phyloP scores from a whole-genome alignment of 2,113 vertebrate species.

The Pangasianodon gigas region DNA sequence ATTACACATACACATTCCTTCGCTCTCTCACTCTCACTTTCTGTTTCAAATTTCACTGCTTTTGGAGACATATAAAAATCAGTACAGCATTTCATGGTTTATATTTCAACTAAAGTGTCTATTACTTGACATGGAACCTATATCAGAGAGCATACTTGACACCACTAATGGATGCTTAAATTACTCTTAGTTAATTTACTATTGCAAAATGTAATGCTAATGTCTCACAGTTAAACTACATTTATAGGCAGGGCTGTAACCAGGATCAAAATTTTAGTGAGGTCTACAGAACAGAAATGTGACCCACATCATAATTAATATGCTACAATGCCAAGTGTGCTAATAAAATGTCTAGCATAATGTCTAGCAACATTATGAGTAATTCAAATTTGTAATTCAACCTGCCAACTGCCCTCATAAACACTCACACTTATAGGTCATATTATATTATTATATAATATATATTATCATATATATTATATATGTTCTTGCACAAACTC shows the following conservation, averaged over 20 bases:
- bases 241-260: neutral
- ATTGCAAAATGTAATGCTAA: neutral
- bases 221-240: neutral
- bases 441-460: no score
- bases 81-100: neutral
- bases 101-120: neutral
- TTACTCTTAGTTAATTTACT: neutral
- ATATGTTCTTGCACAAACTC: neutral
- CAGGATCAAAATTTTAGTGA: neutral
- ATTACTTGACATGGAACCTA: neutral
- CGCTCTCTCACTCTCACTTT: neutral
- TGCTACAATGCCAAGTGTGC: neutral
- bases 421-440: neutral
- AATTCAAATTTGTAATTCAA: neutral
- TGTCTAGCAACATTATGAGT: neutral
- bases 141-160: neutral
- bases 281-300: neutral
- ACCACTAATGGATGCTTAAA: neutral
- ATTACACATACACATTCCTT: neutral
- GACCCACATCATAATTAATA: neutral
- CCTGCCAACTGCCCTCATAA: neutral
- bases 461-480: no score
- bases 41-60: neutral
- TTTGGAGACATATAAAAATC: neutral
- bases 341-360: no score